These are phyloP conservation scores for Eira barbara DNA, from an alignment of 2,113 vertebrate genomes.

Conservation along the genomic window DNA sequence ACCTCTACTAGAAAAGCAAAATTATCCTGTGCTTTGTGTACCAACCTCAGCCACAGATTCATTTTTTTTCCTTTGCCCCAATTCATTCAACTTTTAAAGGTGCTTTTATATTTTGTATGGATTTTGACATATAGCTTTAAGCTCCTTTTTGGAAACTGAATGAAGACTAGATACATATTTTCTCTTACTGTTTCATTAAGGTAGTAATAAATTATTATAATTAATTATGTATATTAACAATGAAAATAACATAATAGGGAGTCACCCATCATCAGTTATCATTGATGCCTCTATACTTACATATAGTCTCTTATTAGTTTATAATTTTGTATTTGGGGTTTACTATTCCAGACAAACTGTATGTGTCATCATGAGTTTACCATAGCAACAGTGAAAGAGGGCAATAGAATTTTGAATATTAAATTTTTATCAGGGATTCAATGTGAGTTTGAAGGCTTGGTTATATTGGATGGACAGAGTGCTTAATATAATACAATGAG, in stretches of 20 bases:
- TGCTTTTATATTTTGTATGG: not conserved
- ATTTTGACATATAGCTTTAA: not conserved
- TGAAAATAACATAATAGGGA: not conserved
- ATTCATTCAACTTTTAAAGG: not conserved
- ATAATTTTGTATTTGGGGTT: conserved; percentile 6
- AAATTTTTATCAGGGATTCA: conserved; percentile 41
- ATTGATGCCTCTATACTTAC: not conserved
- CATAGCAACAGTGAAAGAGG: conserved; percentile 18
- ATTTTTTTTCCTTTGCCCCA: not conserved
- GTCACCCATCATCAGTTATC: not conserved
- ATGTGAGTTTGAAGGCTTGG: not conserved
- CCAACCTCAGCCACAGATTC: not conserved
- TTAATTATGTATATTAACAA: not conserved
- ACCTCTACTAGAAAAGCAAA: not conserved
- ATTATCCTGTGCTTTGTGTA: not conserved
- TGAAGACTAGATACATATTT: not conserved
- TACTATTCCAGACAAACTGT: conserved; percentile 27
- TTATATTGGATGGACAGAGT: not conserved
- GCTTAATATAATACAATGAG: conserved; percentile 3
- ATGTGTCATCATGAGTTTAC: not conserved
- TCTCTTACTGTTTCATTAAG: conserved; percentile 1
- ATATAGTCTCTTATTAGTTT: conserved; percentile 5
- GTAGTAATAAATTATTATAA: not conserved
- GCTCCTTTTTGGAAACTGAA: not conserved
- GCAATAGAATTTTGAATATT: conserved; percentile 26